These are phyloP conservation scores for Clinocottus analis DNA, from an alignment of 2,113 vertebrate species.

Conservation along the genomic window DNA sequence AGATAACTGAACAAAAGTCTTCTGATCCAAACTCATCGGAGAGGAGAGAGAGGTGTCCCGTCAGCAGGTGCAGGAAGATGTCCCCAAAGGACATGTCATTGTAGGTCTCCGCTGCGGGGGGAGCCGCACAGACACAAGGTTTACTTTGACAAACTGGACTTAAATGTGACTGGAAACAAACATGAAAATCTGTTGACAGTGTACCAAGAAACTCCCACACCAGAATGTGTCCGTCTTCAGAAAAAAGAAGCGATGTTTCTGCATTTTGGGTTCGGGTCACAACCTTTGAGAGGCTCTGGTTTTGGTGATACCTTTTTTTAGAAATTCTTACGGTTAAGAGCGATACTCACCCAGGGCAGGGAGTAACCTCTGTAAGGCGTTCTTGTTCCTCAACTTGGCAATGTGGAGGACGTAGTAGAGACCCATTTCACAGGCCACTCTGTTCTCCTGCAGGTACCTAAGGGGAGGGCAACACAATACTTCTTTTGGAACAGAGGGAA, in stretches of 20 bases:
- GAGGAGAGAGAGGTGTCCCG: slow-evolving; percentile 91
- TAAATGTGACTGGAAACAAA: no score
- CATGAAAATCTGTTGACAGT: background rate
- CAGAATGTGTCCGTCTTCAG: background rate
- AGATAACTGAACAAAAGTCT: slow-evolving; percentile 93
- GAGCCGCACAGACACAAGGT: slow-evolving; percentile 14
- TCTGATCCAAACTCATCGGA: slow-evolving; percentile 93
- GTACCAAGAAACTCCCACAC: background rate
- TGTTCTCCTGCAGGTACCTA: slow-evolving; percentile 94
- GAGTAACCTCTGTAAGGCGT: slow-evolving; percentile 92
- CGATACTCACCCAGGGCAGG: slow-evolving; percentile 88
- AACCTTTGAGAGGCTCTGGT: background rate
- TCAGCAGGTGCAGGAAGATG: slow-evolving; percentile 97
- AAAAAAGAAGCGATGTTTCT: background rate
- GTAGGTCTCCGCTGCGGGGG: slow-evolving; percentile 89
- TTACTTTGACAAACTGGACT: no score
- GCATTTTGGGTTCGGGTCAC: background rate
- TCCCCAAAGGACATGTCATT: slow-evolving; percentile 95
- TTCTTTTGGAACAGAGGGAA: no score
- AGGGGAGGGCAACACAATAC: no score
- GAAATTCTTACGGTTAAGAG: background rate
- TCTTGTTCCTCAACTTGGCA: slow-evolving; percentile 95
- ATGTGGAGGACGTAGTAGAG: slow-evolving; percentile 96
- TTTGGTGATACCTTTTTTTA: background rate
- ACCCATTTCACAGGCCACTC: slow-evolving; percentile 95